Evolutionary conservation across 2,797 vertebrate genomes (phyloP).

Genomic region (Delichon dasypus): DNA sequence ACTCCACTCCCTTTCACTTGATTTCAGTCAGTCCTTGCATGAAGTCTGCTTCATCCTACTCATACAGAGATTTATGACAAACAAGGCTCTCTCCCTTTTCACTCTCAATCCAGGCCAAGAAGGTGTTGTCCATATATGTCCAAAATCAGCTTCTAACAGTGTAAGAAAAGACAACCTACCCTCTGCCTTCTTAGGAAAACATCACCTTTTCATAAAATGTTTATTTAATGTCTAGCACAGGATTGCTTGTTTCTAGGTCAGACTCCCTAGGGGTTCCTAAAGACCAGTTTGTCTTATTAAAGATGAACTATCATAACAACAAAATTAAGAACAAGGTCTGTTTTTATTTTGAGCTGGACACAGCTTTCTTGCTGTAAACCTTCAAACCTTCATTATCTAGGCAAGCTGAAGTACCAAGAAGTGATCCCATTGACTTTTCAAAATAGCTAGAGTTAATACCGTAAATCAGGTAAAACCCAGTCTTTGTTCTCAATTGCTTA

Average conservation of each 20-base stretch:
- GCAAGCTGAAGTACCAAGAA: neutral
- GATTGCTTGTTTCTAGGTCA: neutral
- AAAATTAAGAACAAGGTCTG: neutral
- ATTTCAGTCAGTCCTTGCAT: neutral
- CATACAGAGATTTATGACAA: neutral
- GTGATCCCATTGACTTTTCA: neutral
- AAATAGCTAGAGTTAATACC: neutral
- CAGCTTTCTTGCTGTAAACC: neutral
- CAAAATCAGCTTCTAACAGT: neutral
- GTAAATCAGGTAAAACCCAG: neutral
- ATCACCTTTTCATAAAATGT: neutral
- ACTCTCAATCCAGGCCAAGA: neutral
- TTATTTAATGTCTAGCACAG: neutral
- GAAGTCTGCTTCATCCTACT: neutral
- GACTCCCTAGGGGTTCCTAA: neutral
- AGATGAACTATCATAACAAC: neutral
- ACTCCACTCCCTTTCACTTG: neutral
- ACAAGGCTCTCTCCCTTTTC: neutral
- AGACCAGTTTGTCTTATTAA: neutral
- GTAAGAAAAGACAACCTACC: neutral
- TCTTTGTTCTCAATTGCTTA: neutral
- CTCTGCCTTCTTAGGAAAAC: neutral
- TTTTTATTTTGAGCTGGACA: neutral
- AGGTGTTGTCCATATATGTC: neutral
- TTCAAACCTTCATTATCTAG: neutral